These are phyloP conservation scores for Sebastes miniatus DNA, from an alignment of 2,797 vertebrate genomes.

Conservation along the genomic window DNA sequence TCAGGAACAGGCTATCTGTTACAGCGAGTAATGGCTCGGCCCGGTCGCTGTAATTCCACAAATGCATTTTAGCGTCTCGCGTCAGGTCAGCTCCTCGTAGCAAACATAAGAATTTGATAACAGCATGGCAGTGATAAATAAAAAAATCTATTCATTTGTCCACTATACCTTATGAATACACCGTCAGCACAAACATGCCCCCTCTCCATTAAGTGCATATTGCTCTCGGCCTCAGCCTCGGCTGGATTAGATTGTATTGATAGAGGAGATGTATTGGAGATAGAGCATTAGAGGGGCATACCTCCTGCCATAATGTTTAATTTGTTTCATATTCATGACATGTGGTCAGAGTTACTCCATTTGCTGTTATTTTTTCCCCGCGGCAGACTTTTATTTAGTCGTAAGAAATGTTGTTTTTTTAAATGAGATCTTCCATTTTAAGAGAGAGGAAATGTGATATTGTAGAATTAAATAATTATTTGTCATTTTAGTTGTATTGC, in stretches of 20 bases:
- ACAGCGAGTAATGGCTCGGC: constrained; percentile 46
- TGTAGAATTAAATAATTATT: constrained; percentile 20
- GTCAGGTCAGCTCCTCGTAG: constrained; percentile 53
- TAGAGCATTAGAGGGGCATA: constrained; percentile 70
- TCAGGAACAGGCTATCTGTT: constrained; percentile 66
- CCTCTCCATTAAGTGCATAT: constrained; percentile 44
- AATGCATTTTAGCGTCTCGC: constrained; percentile 63
- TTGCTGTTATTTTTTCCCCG: constrained; percentile 57
- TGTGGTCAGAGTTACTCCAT: constrained; percentile 74
- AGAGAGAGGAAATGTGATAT: constrained; percentile 33
- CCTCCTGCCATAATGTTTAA: constrained; percentile 66
- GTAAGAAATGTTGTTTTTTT: not conserved
- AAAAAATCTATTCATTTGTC: constrained; percentile 69
- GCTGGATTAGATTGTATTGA: constrained; percentile 76
- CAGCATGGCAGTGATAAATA: constrained; percentile 68
- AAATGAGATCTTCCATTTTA: constrained; percentile 28
- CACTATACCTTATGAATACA: constrained; percentile 38
- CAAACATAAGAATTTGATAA: constrained; percentile 75
- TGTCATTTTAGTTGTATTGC: not conserved
- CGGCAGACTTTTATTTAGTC: constrained; percentile 34
- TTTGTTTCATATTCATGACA: constrained; percentile 75
- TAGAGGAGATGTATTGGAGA: constrained; percentile 73
- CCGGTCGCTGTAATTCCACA: constrained; percentile 60
- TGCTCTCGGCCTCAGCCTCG: constrained; percentile 58
- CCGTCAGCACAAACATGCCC: constrained; percentile 58